phyloP scores from a whole-genome alignment of 2,888 invertebrate species.

The Macroteleia sp. region DNA sequence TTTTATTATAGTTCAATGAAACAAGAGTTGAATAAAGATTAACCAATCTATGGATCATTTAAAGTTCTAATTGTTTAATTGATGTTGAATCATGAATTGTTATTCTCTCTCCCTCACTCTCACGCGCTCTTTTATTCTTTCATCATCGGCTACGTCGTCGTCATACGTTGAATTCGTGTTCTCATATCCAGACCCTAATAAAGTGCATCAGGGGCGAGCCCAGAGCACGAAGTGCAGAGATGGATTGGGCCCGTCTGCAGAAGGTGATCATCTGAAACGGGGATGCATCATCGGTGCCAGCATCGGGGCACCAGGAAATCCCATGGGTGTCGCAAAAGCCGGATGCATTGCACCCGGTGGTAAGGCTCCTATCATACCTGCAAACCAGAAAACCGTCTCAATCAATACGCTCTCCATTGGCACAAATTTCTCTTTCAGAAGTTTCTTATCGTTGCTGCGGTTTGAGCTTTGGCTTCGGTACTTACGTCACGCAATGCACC shows the following conservation, averaged over 20 bases:
- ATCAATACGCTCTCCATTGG: constrained; percentile 19
- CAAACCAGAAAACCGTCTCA: constrained; percentile 72
- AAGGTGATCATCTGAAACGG: constrained; percentile 93
- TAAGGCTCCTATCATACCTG: constrained; percentile 84
- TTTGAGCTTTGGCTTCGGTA: constrained; percentile 61
- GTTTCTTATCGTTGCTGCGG: constrained; percentile 56
- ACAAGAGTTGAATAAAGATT: background rate
- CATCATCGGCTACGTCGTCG: constrained; percentile 47
- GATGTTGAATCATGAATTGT: constrained; percentile 21
- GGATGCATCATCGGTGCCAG: constrained; percentile 91
- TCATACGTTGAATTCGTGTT: constrained; percentile 42
- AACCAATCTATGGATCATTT: constrained; percentile 8
- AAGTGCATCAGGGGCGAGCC: constrained; percentile 84
- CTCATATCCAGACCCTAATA: constrained; percentile 46
- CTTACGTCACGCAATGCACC: constrained; percentile 71
- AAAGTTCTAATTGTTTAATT: constrained; percentile 5
- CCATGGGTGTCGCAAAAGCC: constrained; percentile 85
- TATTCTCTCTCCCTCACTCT: constrained; percentile 43
- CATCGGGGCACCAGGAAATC: constrained; percentile 85
- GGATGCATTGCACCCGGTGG: constrained; percentile 85
- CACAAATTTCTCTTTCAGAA: constrained; percentile 32
- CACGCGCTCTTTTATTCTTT: constrained; percentile 40
- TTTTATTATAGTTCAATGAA: background rate
- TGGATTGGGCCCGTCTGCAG: constrained; percentile 85
- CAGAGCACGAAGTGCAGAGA: constrained; percentile 86